Base-by-base conservation (phyloP, 2,113 vertebrate genomes). In the Copsychus sechellarum region DNA sequence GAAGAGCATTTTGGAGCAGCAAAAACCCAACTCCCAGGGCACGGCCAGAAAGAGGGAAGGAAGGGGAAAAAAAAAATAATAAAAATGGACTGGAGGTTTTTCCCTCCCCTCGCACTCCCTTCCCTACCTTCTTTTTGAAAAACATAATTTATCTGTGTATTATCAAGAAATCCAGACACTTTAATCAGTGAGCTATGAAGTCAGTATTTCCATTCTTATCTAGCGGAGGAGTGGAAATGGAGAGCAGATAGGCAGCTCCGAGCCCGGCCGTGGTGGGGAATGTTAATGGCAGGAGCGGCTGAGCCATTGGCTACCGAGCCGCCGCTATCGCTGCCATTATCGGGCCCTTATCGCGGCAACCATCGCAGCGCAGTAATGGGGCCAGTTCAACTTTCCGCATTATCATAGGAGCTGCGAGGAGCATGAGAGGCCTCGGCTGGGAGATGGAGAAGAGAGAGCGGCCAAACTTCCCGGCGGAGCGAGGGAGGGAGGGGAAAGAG, bases 81-180 rank as follows among this genome's bases (percentile, higher is more conserved):
- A 93, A 97, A 98, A 98, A 94, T 20, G 93, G 57, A 96, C 97
- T 97, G 90, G 82, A 94, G 97, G 88, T 90, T 96, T 96, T 93
- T 91, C 96, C 96, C 86, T 97, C 95, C 96, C 95, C 88, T 94
- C 87, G 9, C 93, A 86, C 96, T 97, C 98, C 96, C 97, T 97
- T 98, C 97, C 97, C 98, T 98, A 98, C 98, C 98, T 98, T 98
- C 98, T 98, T 98, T 98, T 98, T 98, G 97, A 98, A 99, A 99
- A 99, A 99, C 99, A 99, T 99, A 99, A 99, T 99, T 99, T 99
- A 99, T 99, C 99, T 99, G 99, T 98, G 99, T 99, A 99, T 99
- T 99, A 99, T 99, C 99, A 99, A 99, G 99, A 99, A 99, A 99
- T 99, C 99, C 99, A 99, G 99, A 99, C 99, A 99, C 99, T 99